Evolutionary conservation across 2,888 invertebrate species (phyloP), one percentile per base, ranked within the genome.

Genomic region (Timema podura): DNA sequence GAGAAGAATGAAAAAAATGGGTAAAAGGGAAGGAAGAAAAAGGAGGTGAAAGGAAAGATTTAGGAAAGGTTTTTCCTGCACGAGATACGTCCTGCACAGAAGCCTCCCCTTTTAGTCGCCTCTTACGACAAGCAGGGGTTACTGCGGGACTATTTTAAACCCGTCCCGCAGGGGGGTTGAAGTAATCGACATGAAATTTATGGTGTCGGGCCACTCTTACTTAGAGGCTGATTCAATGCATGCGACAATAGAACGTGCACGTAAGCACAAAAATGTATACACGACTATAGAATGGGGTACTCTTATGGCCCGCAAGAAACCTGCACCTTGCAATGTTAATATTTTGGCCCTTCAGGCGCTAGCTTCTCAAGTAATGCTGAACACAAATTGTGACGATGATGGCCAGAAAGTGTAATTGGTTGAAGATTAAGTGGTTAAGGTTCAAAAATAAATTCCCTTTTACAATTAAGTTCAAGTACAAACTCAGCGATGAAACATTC

Each of bases 251-350:
- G 61, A 61, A 61, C 61, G 16, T 61, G 13, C 7, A 30, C 61
- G 13, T 61, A 61, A 61, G 30, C 61, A 61, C 5, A 61, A 61
- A 61, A 61, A 0, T 6, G 16, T 61, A 44, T 61, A 16, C 3
- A 16, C 1, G 5, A 61, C 61, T 61, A 61, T 8, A 61, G 16
- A 61, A 61, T 16, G 61, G 30, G 13, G 5, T 61, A 15, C 16
- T 30, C 61, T 61, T 61, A 61, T 61, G 7, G 61, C 61, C 45
- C 61, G 61, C 61, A 61, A 61, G 61, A 61, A 16, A 61, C 61
- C 61, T 16, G 30, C 30, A 61, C 61, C 61, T 30, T 16, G 16
- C 61, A 61, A 16, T 9, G 61, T 61, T 61, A 61, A 8, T 5
- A 6, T 61, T 61, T 61, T 61, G 30, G 13, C 61, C 61, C 45